Base-by-base conservation (phyloP, 2,888 invertebrate genomes). In the Drosophila recens region DNA sequence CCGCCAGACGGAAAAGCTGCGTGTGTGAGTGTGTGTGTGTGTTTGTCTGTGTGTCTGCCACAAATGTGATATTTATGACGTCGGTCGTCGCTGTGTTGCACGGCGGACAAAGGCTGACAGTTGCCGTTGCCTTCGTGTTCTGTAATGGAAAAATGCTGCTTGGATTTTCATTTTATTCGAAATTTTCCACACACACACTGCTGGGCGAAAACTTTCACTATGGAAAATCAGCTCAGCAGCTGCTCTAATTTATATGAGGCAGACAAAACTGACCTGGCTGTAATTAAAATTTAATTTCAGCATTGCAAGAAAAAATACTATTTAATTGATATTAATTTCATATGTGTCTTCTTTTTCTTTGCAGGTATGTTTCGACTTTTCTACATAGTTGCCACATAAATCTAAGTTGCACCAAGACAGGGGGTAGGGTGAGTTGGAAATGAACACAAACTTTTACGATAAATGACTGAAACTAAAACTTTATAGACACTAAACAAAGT, bases 1-100 rank as follows among this genome's bases (percentile, higher is more conserved):
- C 78, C 67, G 42, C 63, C 72, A 53, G 53, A 45, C 45, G 30
- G 34, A n/a, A n/a, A 15, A 23, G 20, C 8, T 52, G 40, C 34
- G 6, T 51, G 9, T 77, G 10, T 53, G 20, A 49, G 9, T 77
- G 10, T 53, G 20, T 56, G 27, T 53, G n/a, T 65, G 40, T 65
- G 20, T 40, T 48, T 45, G 53, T 63, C 30, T 67, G 56, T 68
- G 27, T 76, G 81, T 81, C 81, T 87, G 82, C 85, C 87, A 79
- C 86, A 86, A 86, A 86, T 86, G 87, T 87, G 86, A 83, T 82
- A 87, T 86, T 86, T 86, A 86, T 86, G 86, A 87, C 80, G 82
- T 69, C 62, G 74, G 56, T 62, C 40, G 62, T 23, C 23, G 23
- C 43, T 69, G 58, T 43, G 56, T 20, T 51, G 38, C 52, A 38